Percentiles rank a stretch among this genome's conserved stretches.
These are phyloP conservation scores for Ptycholaimellus sp. DNA, from an alignment of 2,888 invertebrate genomes.

Conservation along the genomic window DNA sequence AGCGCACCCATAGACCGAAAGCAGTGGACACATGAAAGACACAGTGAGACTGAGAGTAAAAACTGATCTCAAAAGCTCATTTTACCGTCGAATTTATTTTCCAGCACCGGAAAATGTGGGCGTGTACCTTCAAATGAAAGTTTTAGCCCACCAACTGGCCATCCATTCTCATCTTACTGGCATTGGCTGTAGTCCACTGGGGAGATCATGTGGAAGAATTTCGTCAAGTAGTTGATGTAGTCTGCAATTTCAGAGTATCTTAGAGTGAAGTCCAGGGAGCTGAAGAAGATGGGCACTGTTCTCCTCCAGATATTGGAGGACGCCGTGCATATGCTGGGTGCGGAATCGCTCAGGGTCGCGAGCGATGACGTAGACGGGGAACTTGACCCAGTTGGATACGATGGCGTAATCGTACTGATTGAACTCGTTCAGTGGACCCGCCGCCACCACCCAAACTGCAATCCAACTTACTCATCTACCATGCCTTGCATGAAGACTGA, in stretches of 20 bases:
- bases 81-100: slow-evolving; percentile 15
- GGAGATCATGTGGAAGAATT: slow-evolving; percentile 27
- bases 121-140: too few species aligned
- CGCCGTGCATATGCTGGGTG: slow-evolving; percentile 21
- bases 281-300: slow-evolving; percentile 16
- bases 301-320: slow-evolving; percentile 24
- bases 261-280: not conserved
- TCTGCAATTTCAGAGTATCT: slow-evolving; percentile 16
- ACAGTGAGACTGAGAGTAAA: too few species aligned
- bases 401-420: slow-evolving; percentile 26
- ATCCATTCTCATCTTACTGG: too few species aligned
- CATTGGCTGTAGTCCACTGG: slow-evolving; percentile 26
- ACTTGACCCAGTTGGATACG: slow-evolving; percentile 19
- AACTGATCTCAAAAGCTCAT: too few species aligned
- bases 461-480: too few species aligned
- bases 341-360: slow-evolving; percentile 23
- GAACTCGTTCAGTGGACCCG: slow-evolving; percentile 26
- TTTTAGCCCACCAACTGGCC: too few species aligned
- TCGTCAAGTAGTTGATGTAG: slow-evolving; percentile 26
- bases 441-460: slow-evolving; percentile 27
- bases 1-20: too few species aligned
- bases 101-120: slow-evolving; percentile 26
- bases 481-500: not conserved
- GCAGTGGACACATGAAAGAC: too few species aligned
- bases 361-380: slow-evolving; percentile 25